These are phyloP conservation scores for Myiotriccus ornatus DNA, from an alignment of 2,797 vertebrate genomes.

Conservation along the genomic window DNA sequence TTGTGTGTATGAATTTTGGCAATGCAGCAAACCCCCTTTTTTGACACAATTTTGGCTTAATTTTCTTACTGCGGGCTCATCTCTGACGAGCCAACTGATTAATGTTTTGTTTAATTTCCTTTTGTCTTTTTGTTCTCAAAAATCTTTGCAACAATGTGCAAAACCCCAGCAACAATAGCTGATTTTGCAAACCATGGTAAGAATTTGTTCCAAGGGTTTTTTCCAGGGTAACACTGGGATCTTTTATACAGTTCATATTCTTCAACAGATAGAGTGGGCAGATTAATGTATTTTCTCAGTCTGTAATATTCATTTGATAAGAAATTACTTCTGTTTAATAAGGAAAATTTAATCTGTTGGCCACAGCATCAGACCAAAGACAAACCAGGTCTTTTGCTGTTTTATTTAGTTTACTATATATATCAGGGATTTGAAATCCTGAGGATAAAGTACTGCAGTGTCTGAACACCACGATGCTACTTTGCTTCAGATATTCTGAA, in stretches of 20 bases:
- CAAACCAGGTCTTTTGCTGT: background rate
- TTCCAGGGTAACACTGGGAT: background rate
- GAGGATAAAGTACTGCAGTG: background rate
- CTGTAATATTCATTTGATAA: background rate
- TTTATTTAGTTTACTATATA: background rate
- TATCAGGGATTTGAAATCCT: background rate
- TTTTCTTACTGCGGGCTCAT: background rate
- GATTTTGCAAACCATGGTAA: background rate
- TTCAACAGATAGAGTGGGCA: background rate
- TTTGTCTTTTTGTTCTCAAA: conserved; percentile 2
- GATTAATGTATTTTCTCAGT: background rate
- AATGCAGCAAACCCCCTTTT: background rate
- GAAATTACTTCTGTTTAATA: background rate
- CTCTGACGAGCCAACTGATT: background rate
- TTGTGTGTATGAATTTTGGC: background rate
- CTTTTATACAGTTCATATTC: background rate
- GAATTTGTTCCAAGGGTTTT: background rate
- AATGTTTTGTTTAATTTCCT: background rate
- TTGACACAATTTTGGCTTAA: background rate
- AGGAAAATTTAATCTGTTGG: background rate
- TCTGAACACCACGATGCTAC: background rate
- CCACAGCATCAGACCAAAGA: background rate
- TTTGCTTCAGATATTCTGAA: background rate
- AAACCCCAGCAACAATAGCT: background rate
- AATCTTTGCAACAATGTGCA: background rate